These are phyloP conservation scores for Drosophila sp. DNA, from an alignment of 1,140 invertebrate species.

Conservation along the genomic window DNA sequence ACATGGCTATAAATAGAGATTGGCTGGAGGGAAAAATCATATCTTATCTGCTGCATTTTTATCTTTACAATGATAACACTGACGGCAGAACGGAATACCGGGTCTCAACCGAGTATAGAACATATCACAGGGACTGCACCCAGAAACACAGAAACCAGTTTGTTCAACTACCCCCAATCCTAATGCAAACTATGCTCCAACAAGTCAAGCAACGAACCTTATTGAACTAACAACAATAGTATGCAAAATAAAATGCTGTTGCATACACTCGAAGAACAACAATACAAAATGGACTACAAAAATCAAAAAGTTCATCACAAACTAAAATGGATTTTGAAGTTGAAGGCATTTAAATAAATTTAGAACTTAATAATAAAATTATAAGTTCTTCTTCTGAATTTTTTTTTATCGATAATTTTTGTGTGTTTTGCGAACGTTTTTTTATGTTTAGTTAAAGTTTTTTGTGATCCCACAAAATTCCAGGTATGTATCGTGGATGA, in stretches of 20 bases:
- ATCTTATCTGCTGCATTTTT: conserved; percentile 45
- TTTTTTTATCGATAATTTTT: no score
- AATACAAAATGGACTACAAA: not conserved
- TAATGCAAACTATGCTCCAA: conserved; percentile 18
- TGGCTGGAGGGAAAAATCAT: conserved; percentile 34
- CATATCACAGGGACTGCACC: conserved; percentile 28
- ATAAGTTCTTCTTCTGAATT: no score
- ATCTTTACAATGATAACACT: conserved; percentile 38
- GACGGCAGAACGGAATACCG: conserved; percentile 23
- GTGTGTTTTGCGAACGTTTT: no score
- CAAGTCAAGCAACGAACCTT: conserved; percentile 43
- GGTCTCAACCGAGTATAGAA: conserved; percentile 17
- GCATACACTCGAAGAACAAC: not conserved
- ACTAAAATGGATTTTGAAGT: no score
- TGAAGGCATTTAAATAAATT: no score
- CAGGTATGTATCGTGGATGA: no score
- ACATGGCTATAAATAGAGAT: conserved; percentile 9
- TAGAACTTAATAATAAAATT: no score
- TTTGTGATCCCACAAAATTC: no score
- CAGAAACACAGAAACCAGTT: conserved; percentile 31
- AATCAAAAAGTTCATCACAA: no score
- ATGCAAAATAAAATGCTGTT: conserved; percentile 13
- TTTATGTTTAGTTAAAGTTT: no score
- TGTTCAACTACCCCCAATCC: conserved; percentile 43
- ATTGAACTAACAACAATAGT: conserved; percentile 47